Percentiles rank a stretch among this genome's conserved stretches.
These are phyloP conservation scores for Trematomus bernacchii DNA, from an alignment of 2,797 vertebrate genomes.

Conservation along the genomic window DNA sequence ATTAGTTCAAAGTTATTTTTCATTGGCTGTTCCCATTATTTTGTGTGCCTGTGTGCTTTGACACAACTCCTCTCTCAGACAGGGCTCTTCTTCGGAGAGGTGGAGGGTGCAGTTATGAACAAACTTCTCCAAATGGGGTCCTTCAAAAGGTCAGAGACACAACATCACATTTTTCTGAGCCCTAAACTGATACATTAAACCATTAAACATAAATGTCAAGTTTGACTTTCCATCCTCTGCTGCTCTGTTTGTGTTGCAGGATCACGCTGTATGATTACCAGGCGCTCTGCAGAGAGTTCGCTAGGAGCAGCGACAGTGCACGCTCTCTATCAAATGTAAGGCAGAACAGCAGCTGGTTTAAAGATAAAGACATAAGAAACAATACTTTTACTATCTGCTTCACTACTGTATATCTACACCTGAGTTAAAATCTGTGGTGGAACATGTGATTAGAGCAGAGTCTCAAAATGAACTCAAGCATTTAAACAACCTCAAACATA, in stretches of 20 bases:
- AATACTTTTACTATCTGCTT: background rate
- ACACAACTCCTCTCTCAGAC: conserved; percentile 85
- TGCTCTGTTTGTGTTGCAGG: conserved; percentile 77
- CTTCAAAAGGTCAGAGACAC: conserved; percentile 92
- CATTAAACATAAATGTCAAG: background rate
- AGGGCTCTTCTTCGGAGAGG: conserved; percentile 96
- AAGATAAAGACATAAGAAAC: background rate
- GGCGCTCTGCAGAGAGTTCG: conserved; percentile 93
- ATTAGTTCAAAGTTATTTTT: background rate
- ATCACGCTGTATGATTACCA: conserved; percentile 98
- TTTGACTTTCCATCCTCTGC: background rate
- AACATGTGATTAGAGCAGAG: background rate
- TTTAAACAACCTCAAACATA: background rate
- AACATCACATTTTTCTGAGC: background rate
- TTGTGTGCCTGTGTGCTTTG: conserved; percentile 13
- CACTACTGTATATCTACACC: background rate
- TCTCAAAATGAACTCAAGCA: background rate
- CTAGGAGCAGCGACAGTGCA: conserved; percentile 94
- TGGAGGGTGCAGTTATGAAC: conserved; percentile 98
- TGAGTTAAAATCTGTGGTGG: background rate
- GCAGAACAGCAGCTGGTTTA: background rate
- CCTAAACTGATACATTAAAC: background rate
- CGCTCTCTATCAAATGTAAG: conserved; percentile 90
- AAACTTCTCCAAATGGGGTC: conserved; percentile 98
- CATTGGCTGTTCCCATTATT: background rate